A percentile compares a stretch with the other conserved stretches of the same genome.
Evolutionary conservation across 2,888 invertebrate genomes (phyloP).

Genomic region (Copidosoma aretas): DNA sequence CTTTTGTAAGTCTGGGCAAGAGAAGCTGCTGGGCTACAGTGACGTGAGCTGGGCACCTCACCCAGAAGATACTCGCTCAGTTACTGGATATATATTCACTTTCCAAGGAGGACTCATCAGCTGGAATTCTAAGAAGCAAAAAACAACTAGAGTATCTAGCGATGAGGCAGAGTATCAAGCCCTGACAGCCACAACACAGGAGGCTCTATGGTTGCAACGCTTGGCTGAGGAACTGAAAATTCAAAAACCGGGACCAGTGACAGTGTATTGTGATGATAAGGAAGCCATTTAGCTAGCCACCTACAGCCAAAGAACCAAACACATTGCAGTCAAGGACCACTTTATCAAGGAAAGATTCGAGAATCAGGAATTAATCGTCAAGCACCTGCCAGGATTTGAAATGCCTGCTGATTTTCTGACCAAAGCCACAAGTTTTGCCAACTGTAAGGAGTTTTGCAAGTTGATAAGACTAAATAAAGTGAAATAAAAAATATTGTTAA

Average conservation of each 20-base stretch:
- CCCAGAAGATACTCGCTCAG: conserved; percentile 35
- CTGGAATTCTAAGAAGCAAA: conserved; percentile 43
- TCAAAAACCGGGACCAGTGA: neutral
- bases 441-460: too few species aligned
- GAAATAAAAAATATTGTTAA: too few species aligned
- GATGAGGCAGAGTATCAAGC: conserved; percentile 38
- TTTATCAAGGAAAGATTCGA: neutral
- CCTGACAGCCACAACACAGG: neutral
- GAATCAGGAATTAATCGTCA: neutral
- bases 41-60: conserved; percentile 44
- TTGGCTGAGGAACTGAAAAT: neutral
- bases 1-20: neutral
- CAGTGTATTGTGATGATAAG: neutral
- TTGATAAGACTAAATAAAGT: too few species aligned
- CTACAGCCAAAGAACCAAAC: neutral
- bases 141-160: conserved; percentile 35
- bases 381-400: neutral
- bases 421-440: too few species aligned
- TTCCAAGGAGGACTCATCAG: conserved; percentile 36
- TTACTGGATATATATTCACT: conserved; percentile 37
- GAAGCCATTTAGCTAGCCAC: neutral
- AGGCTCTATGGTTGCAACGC: neutral
- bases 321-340: neutral
- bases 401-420: too few species aligned
- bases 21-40: conserved; percentile 37